Percentiles rank a stretch among this genome's conserved stretches.
Evolutionary conservation across 2,797 vertebrate species (phyloP).

Genomic region (Arnoldichthys spilopterus): DNA sequence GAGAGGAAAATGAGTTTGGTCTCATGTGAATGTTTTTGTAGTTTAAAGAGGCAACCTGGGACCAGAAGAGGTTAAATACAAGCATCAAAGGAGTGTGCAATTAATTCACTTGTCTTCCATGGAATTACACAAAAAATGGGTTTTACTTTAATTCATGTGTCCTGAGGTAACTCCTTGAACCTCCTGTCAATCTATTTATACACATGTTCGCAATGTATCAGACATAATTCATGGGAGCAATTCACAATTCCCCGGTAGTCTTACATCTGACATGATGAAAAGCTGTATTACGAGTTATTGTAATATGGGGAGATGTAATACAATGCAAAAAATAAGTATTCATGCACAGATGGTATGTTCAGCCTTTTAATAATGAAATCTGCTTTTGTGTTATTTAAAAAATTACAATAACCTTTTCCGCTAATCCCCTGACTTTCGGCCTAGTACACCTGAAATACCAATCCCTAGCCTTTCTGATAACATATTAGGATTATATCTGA

Average conservation of each 20-base stretch:
- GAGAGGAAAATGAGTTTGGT: too few species aligned
- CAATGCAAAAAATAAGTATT: constrained; percentile 61
- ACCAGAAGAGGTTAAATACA: not conserved
- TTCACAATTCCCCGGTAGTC: constrained; percentile 56
- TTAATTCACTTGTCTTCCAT: constrained; percentile 32
- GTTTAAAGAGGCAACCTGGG: not conserved
- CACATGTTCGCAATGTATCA: constrained; percentile 47
- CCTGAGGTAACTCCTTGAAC: constrained; percentile 52
- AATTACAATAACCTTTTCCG: constrained; percentile 80
- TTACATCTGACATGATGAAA: constrained; percentile 49
- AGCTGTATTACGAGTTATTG: constrained; percentile 61
- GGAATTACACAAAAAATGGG: constrained; percentile 30
- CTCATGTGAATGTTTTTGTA: too few species aligned
- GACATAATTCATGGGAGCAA: constrained; percentile 44
- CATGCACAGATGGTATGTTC: constrained; percentile 75
- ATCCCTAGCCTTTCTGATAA: constrained; percentile 79
- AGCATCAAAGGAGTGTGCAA: not conserved
- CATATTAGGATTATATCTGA: constrained; percentile 88
- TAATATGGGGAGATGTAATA: constrained; percentile 58
- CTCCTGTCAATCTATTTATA: constrained; percentile 44
- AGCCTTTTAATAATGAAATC: constrained; percentile 87
- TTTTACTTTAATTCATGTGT: constrained; percentile 51
- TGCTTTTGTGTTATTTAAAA: constrained; percentile 90
- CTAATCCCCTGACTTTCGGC: constrained; percentile 88
- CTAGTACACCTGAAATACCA: constrained; percentile 88